phyloP scores from a whole-genome alignment of 2,888 invertebrate genomes.

The Noctua janthina region DNA sequence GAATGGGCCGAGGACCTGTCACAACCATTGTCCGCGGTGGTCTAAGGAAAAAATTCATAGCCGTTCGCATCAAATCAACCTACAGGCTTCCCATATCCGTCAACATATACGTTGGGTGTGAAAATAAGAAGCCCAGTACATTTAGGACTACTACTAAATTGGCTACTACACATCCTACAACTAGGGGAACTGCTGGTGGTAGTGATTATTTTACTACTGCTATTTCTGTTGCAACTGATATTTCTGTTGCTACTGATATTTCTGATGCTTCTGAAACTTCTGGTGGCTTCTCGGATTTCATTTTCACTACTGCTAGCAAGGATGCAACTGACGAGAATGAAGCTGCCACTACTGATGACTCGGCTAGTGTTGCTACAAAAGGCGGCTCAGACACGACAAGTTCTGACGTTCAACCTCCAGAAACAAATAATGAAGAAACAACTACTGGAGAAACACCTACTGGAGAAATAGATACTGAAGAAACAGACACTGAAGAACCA shows the following conservation, averaged over 20 bases:
- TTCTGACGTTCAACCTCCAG: no score
- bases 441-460: no score
- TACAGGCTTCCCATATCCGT: conserved; percentile 81
- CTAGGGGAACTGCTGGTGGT: neutral
- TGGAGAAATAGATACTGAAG: no score
- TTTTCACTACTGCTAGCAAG: no score
- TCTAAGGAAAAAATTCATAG: conserved; percentile 75
- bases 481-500: no score
- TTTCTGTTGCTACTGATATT: neutral
- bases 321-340: neutral
- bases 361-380: neutral
- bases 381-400: no score
- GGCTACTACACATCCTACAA: neutral
- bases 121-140: conserved; percentile 65
- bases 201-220: no score
- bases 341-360: neutral
- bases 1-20: conserved; percentile 75
- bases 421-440: no score
- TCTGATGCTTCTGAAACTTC: no score
- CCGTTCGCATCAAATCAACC: conserved; percentile 73
- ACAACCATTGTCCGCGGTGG: conserved; percentile 80
- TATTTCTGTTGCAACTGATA: neutral
- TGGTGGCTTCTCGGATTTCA: no score
- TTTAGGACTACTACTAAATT: neutral
- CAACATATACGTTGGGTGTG: conserved; percentile 82